Evolutionary conservation across 2,113 vertebrate genomes (phyloP).

Genomic region (Trogon surrucura): DNA sequence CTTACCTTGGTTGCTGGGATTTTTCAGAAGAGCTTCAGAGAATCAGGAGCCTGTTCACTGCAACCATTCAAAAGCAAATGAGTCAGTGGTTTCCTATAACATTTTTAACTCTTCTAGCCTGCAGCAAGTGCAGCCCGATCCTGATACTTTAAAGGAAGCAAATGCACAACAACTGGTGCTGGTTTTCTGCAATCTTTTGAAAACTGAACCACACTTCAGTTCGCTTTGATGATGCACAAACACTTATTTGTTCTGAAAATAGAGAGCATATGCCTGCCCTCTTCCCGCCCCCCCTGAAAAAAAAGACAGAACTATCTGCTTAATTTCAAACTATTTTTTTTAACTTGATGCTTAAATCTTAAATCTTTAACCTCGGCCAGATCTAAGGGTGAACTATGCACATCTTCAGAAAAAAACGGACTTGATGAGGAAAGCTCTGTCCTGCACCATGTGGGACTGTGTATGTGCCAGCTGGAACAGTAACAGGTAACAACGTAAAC

Average conservation of each 20-base stretch:
- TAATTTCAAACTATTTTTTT: slow-evolving; percentile 5
- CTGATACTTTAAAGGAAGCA: background rate
- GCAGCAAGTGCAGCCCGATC: background rate
- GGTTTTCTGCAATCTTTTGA: background rate
- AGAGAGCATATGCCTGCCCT: background rate
- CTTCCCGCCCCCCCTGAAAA: background rate
- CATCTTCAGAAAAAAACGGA: background rate
- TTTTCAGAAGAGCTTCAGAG: background rate
- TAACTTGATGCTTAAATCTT: background rate
- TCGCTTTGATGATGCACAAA: background rate
- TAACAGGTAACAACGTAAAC: background rate
- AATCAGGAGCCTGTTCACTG: background rate
- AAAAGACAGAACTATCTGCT: background rate
- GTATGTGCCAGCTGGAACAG: background rate
- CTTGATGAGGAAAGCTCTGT: background rate
- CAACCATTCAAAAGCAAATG: background rate
- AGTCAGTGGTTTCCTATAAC: background rate
- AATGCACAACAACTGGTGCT: background rate
- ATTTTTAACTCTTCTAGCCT: background rate
- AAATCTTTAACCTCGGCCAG: background rate
- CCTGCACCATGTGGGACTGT: background rate
- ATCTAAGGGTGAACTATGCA: background rate
- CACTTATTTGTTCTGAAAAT: background rate
- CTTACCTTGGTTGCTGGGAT: background rate
- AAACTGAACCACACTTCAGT: background rate